Evolutionary conservation across 2,797 vertebrate genomes (phyloP).

Genomic region (Poliocrania exsul): DNA sequence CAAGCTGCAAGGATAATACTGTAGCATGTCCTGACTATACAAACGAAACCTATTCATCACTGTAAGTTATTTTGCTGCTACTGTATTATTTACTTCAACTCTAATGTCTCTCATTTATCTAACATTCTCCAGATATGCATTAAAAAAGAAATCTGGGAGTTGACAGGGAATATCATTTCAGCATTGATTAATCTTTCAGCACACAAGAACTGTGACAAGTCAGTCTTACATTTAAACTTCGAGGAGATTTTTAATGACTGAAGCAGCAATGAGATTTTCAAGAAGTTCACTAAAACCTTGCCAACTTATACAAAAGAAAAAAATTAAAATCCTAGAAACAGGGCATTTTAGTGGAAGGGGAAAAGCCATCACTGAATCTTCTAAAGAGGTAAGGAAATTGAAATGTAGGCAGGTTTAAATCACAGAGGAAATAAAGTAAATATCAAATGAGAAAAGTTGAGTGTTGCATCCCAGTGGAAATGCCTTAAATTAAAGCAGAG

Average conservation of each 20-base stretch:
- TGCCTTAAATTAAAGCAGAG: slow-evolving; percentile 31
- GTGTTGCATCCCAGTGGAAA: slow-evolving; percentile 8
- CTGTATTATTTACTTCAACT: not conserved
- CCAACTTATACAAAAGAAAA: not conserved
- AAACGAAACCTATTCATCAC: not conserved
- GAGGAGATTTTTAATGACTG: not conserved
- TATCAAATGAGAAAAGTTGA: slow-evolving; percentile 37
- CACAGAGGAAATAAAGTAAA: slow-evolving; percentile 52
- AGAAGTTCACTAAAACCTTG: not conserved
- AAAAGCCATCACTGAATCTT: slow-evolving; percentile 1
- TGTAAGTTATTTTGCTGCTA: not conserved
- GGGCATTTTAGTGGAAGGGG: not conserved
- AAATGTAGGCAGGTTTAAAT: slow-evolving; percentile 20
- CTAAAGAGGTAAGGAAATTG: slow-evolving; percentile 9
- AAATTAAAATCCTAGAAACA: not conserved
- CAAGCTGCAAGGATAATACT: not conserved
- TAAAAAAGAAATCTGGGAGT: not conserved
- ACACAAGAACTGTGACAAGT: not conserved
- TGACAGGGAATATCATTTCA: not conserved
- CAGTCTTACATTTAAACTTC: not conserved
- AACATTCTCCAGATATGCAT: not conserved
- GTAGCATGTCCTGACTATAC: not conserved
- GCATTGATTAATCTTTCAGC: not conserved
- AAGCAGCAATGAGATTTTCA: not conserved
- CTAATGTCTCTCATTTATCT: not conserved